These are phyloP conservation scores for Symphodus melops DNA, from an alignment of 2,113 vertebrate species.

Conservation along the genomic window DNA sequence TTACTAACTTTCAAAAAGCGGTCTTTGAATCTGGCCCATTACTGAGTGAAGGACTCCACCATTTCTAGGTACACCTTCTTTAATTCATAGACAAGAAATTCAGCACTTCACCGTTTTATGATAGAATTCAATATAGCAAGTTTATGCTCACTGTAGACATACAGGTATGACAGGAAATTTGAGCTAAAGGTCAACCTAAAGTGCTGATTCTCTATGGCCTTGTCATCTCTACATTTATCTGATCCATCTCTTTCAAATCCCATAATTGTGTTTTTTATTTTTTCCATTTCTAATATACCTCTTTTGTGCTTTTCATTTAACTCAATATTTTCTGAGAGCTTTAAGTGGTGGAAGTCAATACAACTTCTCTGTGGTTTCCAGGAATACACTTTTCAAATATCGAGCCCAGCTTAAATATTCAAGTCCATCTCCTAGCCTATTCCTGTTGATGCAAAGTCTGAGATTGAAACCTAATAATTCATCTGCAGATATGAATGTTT, in stretches of 20 bases:
- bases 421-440: slow-evolving; percentile 59
- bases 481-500: slow-evolving; percentile 81
- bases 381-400: slow-evolving; percentile 76
- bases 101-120: not conserved
- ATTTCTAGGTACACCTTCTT: not conserved
- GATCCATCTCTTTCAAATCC: slow-evolving; percentile 33
- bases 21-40: not conserved
- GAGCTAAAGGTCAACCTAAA: slow-evolving; percentile 1
- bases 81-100: not conserved
- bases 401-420: slow-evolving; percentile 72
- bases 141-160: not conserved
- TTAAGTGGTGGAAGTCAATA: slow-evolving; percentile 72
- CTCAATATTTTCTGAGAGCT: slow-evolving; percentile 57
- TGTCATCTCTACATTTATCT: slow-evolving; percentile 19
- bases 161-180: not conserved
- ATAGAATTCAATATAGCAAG: not conserved
- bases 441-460: slow-evolving; percentile 57
- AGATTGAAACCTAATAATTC: slow-evolving; percentile 73
- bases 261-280: slow-evolving; percentile 47
- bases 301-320: slow-evolving; percentile 52
- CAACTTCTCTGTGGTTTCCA: slow-evolving; percentile 60
- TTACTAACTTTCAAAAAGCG: no score
- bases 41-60: not conserved
- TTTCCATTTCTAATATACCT: slow-evolving; percentile 46
- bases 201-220: not conserved